phyloP scores from a whole-genome alignment of 2,888 invertebrate genomes.

The Hirudinaria manillensis region DNA sequence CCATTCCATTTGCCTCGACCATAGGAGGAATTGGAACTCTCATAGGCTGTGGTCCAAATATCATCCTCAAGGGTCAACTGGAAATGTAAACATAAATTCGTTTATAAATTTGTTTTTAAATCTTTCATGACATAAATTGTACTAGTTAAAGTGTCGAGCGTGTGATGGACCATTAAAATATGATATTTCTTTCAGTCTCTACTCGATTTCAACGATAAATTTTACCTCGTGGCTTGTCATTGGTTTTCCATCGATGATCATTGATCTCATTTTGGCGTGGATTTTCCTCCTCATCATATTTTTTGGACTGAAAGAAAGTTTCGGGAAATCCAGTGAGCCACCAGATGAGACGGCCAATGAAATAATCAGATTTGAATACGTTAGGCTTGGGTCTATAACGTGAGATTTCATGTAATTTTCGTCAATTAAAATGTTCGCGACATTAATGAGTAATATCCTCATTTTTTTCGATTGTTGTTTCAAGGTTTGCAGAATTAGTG shows the following conservation, averaged over 20 bases:
- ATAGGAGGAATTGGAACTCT: slow-evolving; percentile 54
- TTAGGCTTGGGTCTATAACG: slow-evolving; percentile 45
- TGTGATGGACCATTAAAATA: no score
- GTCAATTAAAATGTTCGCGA: background rate
- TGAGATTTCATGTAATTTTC: slow-evolving; percentile 32
- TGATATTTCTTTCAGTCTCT: slow-evolving; percentile 10
- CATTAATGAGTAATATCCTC: no score
- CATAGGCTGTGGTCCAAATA: slow-evolving; percentile 54
- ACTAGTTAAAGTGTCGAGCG: no score
- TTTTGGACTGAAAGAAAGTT: slow-evolving; percentile 33
- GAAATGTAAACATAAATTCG: slow-evolving; percentile 40
- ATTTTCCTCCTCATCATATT: slow-evolving; percentile 32
- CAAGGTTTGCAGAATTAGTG: slow-evolving; percentile 39
- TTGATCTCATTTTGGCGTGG: slow-evolving; percentile 34
- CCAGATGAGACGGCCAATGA: slow-evolving; percentile 40
- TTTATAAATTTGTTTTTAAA: no score
- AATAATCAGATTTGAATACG: slow-evolving; percentile 43
- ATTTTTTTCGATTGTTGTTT: no score
- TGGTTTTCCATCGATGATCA: slow-evolving; percentile 35
- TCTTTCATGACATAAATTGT: no score
- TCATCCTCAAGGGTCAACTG: slow-evolving; percentile 52
- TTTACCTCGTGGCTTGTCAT: slow-evolving; percentile 36
- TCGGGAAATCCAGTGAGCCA: slow-evolving; percentile 4
- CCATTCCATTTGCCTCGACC: slow-evolving; percentile 42
- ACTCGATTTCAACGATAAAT: slow-evolving; percentile 28